Evolutionary conservation across 2,888 invertebrate species (phyloP).

Genomic region (Doris montereyensis): DNA sequence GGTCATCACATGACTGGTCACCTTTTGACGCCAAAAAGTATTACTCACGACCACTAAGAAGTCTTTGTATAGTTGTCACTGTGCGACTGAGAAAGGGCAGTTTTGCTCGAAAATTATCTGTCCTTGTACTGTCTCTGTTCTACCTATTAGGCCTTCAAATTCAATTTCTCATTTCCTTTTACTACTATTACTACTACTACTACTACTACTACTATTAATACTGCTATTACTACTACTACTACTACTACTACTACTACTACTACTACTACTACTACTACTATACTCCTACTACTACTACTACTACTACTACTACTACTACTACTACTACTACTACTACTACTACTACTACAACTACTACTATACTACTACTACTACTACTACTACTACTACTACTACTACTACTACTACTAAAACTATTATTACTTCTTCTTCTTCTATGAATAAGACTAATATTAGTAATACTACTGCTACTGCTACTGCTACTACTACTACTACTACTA

Average conservation of each 20-base stretch:
- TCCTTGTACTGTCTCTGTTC: too few species aligned
- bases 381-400: constrained; percentile 14
- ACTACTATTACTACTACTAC: too few species aligned
- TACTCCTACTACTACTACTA: constrained; percentile 16
- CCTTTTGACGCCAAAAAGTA: too few species aligned
- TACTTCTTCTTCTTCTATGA: neutral
- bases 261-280: constrained; percentile 20
- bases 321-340: constrained; percentile 17
- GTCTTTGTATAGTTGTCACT: too few species aligned
- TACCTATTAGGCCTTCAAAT: too few species aligned
- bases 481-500: constrained; percentile 16
- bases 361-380: neutral
- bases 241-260: constrained; percentile 20
- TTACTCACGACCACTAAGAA: too few species aligned
- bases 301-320: constrained; percentile 20
- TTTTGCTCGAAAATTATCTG: too few species aligned
- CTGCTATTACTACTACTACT: constrained; percentile 14
- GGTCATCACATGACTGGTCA: too few species aligned
- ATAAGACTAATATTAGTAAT: neutral
- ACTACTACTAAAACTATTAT: neutral
- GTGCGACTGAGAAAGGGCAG: too few species aligned
- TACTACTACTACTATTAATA: neutral
- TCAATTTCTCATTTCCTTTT: too few species aligned
- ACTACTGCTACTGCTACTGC: constrained; percentile 13
- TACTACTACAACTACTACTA: constrained; percentile 13